Percentiles rank a stretch among this genome's conserved stretches.
Conservation (phyloP, 2,888 invertebrate species). For the Galerucella pusilla region DNA sequence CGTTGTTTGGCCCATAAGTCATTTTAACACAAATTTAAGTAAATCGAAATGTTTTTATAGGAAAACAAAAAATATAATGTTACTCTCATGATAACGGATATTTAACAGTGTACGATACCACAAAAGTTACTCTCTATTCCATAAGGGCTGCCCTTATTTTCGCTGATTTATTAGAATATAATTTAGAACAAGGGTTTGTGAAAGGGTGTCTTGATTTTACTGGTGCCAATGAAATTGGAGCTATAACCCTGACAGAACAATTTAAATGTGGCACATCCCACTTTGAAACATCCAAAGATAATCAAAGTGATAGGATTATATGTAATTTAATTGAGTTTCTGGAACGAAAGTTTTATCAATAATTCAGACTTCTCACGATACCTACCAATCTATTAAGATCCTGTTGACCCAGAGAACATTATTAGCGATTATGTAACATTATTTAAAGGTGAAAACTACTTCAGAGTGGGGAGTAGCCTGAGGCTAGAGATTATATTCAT, state of each 20-base stretch:
- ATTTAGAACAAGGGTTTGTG: slow-evolving; percentile 26
- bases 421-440: too few species aligned
- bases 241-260: slow-evolving; percentile 27
- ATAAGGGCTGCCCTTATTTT: slow-evolving; percentile 19
- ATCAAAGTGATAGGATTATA: slow-evolving; percentile 20
- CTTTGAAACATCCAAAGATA: slow-evolving; percentile 15
- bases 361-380: not conserved
- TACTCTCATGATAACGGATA: not conserved
- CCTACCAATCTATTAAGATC: too few species aligned
- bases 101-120: not conserved
- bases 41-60: too few species aligned
- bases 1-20: too few species aligned
- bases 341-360: slow-evolving; percentile 15
- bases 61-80: too few species aligned
- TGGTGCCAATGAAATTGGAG: slow-evolving; percentile 21
- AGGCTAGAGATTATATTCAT: too few species aligned
- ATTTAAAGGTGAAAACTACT: too few species aligned
- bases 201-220: slow-evolving; percentile 28
- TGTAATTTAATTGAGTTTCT: slow-evolving; percentile 15
- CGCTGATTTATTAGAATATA: slow-evolving; percentile 35
- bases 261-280: slow-evolving; percentile 26
- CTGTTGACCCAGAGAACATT: too few species aligned
- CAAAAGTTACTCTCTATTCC: slow-evolving; percentile 12
- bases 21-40: too few species aligned
- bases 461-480: too few species aligned